Percentiles rank a stretch among this genome's conserved stretches.
phyloP scores from a whole-genome alignment of 2,888 invertebrate genomes.

The Perithous albicinctus region DNA sequence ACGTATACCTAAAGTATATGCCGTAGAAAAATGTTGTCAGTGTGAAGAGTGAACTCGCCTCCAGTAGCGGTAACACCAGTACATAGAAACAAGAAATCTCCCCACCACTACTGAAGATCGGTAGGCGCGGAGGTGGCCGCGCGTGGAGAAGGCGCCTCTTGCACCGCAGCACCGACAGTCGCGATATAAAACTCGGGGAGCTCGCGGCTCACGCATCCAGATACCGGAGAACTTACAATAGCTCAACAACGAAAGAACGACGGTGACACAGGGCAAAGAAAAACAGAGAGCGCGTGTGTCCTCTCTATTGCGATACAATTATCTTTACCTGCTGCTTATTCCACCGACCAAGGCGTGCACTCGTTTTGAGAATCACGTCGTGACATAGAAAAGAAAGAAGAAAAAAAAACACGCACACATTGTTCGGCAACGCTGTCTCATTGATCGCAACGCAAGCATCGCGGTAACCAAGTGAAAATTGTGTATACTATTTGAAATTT shows the following conservation, averaged over 20 bases:
- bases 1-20: neutral
- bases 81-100: neutral
- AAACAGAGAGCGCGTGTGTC: neutral
- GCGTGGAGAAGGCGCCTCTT: slow-evolving; percentile 74
- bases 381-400: too few species aligned
- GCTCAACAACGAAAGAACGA: slow-evolving; percentile 54
- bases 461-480: neutral
- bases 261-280: slow-evolving; percentile 5
- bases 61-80: neutral
- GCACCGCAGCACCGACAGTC: slow-evolving; percentile 73
- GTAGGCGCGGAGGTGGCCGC: slow-evolving; percentile 74
- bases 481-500: neutral
- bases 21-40: neutral
- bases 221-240: slow-evolving; percentile 50
- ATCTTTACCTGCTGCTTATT: slow-evolving; percentile 7
- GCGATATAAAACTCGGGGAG: slow-evolving; percentile 79
- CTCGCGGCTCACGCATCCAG: slow-evolving; percentile 62
- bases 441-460: neutral
- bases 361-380: neutral
- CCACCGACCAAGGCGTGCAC: neutral
- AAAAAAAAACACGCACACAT: neutral
- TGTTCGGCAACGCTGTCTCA: neutral
- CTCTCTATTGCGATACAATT: neutral
- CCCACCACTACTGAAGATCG: slow-evolving; percentile 42
- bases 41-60: slow-evolving; percentile 3